A percentile compares a stretch with the other conserved stretches of the same genome.
Conservation (phyloP, 2,113 vertebrate genomes). For the Heloderma charlesbogerti region DNA sequence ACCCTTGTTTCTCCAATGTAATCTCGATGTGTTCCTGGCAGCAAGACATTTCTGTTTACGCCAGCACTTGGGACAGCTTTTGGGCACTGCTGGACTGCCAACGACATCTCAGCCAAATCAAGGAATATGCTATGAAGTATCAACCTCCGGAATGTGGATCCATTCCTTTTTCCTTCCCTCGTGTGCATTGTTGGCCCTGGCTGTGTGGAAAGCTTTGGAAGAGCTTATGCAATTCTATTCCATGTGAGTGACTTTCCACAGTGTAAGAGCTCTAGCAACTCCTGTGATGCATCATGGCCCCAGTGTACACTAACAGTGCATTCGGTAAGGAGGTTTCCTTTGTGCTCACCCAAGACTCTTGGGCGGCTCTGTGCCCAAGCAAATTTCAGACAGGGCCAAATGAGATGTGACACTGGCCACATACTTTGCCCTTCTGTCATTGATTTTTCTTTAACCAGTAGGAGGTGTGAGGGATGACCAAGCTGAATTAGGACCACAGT, state of each 20-base stretch:
- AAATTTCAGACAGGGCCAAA: not conserved
- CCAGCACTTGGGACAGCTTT: not conserved
- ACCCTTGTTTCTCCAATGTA: not conserved
- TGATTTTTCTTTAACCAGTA: not conserved
- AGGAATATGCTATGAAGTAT: not conserved
- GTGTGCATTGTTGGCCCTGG: not conserved
- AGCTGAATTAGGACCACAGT: no score
- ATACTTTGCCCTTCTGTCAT: no score
- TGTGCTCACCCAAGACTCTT: no score
- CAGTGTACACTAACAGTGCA: not conserved
- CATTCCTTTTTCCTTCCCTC: not conserved
- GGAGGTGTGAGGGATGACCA: no score
- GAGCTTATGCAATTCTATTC: not conserved
- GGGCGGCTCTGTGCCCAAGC: not conserved
- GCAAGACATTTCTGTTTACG: conserved; percentile 10
- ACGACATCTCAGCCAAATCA: conserved; percentile 9
- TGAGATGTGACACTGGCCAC: no score
- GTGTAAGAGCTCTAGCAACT: not conserved
- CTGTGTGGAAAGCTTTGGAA: not conserved
- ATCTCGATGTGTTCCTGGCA: not conserved
- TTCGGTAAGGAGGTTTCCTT: not conserved
- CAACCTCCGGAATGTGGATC: not conserved
- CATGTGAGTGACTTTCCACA: not conserved
- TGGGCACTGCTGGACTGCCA: not conserved
- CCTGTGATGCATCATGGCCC: not conserved